Conservation (phyloP, 1,140 invertebrate species). For the Drosophila punjabiensis region DNA sequence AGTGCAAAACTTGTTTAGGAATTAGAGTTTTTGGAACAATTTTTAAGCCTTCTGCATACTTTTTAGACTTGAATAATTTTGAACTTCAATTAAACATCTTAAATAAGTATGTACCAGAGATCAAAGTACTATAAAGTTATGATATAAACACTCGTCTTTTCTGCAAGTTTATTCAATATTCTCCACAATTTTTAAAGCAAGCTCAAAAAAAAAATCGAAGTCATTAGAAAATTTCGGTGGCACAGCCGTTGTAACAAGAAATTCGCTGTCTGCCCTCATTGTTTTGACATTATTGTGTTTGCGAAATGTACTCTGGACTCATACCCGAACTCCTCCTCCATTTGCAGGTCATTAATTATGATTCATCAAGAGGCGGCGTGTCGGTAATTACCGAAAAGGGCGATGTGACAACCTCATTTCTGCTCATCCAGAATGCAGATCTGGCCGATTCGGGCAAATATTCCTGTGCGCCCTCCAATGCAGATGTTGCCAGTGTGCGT, state of each 20-base stretch:
- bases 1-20: too few relatives aligned
- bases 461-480: conserved; percentile 95
- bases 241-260: conserved; percentile 11
- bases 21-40: too few relatives aligned
- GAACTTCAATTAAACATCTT: neutral
- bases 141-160: neutral
- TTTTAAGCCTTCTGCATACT: too few relatives aligned
- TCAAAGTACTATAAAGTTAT: neutral
- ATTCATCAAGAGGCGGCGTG: conserved; percentile 94
- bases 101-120: too few relatives aligned
- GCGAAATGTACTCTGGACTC: conserved; percentile 33
- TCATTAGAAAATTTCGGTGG: conserved; percentile 18
- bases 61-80: neutral
- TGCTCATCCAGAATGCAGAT: conserved; percentile 94
- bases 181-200: neutral
- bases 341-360: conserved; percentile 95
- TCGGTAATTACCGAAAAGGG: conserved; percentile 96
- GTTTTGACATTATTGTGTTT: conserved; percentile 58
- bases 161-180: neutral
- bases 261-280: conserved; percentile 47
- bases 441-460: conserved; percentile 95
- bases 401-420: conserved; percentile 94
- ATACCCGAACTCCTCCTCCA: conserved; percentile 45
- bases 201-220: conserved; percentile 4
- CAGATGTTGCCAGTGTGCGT: conserved; percentile 93